Evolutionary conservation across 2,113 vertebrate genomes (phyloP), one percentile per base, ranked within the genome.

Genomic region (Odocoileus hemionus): DNA sequence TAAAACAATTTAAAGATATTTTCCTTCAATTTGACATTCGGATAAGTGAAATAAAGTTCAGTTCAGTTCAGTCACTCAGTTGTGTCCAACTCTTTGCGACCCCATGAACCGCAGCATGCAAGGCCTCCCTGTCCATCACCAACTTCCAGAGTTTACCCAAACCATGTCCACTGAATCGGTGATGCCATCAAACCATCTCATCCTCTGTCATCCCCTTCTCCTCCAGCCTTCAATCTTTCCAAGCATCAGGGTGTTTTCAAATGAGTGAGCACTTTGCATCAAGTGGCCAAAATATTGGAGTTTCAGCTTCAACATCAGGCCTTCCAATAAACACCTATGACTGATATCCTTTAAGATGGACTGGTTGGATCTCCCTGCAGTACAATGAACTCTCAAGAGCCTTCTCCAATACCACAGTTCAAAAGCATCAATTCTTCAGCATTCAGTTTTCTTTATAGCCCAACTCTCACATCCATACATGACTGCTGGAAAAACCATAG

Each of bases 41-140:
- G 8, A 83, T 82, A 94, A 82, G 33, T 28, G 47, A 94, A 83
- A 26, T 19, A 26, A 57, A 36, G 1, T 70, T 70, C n/a, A 70
- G n/a, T 70, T 64, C 61, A 64, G 30, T 33, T 36, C n/a, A 70
- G 19, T 36, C 4, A 0, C 64, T 67, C 4, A 36, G n/a, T 70
- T 1, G 2, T 70, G n/a, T 70, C 19, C 10, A 5, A 70, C n/a
- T 70, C 64, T 70, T 11, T 70, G n/a, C 0, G 1, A 23, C 64
- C 4, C 19, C n/a, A 70, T 36, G 64, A 70, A 70, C 19, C 1
- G 0, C 19, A 70, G 19, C 64, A 70, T 0, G 0, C 19, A 19
- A 70, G 64, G n/a, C 17, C 64, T 12, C 64, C 64, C 19, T 36
- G 64, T 36, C 64, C 64, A 12, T 70, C 64, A 70, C 9, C n/a